Conservation (phyloP, 2,888 invertebrate genomes). For the Laothoe populi region DNA sequence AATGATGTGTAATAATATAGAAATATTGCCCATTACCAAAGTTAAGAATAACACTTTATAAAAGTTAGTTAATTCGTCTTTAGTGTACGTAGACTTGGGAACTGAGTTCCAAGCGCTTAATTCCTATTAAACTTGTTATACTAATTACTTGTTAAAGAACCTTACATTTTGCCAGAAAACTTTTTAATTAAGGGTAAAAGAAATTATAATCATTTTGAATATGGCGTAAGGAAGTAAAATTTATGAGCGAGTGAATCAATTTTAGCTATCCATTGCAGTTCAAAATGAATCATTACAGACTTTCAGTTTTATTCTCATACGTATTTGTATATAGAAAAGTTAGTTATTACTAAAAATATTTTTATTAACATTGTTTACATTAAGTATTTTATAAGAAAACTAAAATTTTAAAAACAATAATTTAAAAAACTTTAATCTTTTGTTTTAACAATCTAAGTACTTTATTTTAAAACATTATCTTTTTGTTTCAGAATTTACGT, state of each 20-base stretch:
- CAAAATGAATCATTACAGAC: not conserved
- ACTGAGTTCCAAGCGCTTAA: constrained; percentile 5
- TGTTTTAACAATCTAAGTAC: not conserved
- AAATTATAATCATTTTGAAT: not conserved
- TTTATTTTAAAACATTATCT: not conserved
- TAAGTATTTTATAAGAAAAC: no score
- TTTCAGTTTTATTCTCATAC: not conserved
- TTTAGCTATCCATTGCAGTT: not conserved
- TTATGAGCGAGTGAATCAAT: not conserved
- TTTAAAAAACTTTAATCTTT: not conserved
- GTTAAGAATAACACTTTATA: not conserved
- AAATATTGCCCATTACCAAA: not conserved
- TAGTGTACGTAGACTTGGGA: not conserved
- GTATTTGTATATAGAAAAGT: no score
- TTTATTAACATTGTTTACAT: no score
- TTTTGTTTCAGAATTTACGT: constrained; percentile 1
- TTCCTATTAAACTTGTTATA: not conserved
- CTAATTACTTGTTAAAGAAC: not conserved
- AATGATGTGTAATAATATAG: no score
- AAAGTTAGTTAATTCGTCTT: constrained; percentile 2
- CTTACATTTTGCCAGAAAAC: not conserved
- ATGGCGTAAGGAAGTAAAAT: not conserved
- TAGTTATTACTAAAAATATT: no score
- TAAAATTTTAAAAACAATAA: no score
- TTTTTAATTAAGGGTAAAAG: not conserved